Percentiles rank a stretch among this genome's conserved stretches.
Evolutionary conservation across 1,140 invertebrate genomes (phyloP).

Genomic region (Pogonomyrmex californicus): DNA sequence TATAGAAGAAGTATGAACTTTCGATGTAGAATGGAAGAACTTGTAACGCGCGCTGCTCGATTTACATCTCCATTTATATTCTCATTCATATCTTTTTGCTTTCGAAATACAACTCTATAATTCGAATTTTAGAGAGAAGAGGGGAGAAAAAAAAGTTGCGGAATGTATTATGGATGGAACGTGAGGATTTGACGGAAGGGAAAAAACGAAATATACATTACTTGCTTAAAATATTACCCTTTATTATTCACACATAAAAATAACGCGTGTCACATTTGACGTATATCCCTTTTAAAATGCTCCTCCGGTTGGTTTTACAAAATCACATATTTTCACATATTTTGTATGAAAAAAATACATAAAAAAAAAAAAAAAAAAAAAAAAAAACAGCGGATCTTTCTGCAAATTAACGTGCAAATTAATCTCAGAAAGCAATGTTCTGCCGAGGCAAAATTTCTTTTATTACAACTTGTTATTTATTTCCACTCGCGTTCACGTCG

Average conservation of each 20-base stretch:
- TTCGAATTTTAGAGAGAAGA: slow-evolving; percentile 23
- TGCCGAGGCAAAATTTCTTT: neutral
- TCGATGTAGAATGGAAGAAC: slow-evolving; percentile 55
- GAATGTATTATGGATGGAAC: neutral
- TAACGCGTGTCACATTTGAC: neutral
- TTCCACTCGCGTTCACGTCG: neutral
- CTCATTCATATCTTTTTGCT: slow-evolving; percentile 47
- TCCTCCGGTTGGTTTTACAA: neutral
- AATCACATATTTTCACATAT: neutral
- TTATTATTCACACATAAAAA: slow-evolving; percentile 10
- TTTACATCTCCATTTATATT: slow-evolving; percentile 60
- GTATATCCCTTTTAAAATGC: neutral
- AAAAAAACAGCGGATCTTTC: neutral
- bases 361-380: neutral
- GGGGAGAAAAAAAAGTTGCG: neutral
- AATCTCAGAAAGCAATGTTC: neutral
- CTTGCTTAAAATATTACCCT: slow-evolving; percentile 8
- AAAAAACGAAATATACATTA: neutral
- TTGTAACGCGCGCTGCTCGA: slow-evolving; percentile 55
- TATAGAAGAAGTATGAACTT: slow-evolving; percentile 63
- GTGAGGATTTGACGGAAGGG: neutral
- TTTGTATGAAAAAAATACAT: neutral
- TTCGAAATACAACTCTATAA: slow-evolving; percentile 38
- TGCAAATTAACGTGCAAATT: neutral
- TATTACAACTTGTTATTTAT: neutral